Conservation (phyloP, 1,140 invertebrate genomes). For the Notospermus geniculatus region DNA sequence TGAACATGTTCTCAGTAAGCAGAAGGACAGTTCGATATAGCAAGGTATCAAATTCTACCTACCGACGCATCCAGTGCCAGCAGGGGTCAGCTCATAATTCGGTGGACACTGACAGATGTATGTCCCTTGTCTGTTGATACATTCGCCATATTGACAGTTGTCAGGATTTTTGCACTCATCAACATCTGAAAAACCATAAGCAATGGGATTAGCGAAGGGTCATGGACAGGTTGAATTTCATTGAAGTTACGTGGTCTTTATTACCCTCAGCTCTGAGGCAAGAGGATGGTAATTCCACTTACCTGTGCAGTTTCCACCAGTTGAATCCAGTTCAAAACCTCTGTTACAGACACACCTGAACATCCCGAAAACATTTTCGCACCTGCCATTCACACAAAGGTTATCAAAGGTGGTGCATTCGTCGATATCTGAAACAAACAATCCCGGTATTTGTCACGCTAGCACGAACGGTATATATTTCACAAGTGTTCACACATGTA, state of each 20-base stretch:
- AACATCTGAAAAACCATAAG: slow-evolving; percentile 62
- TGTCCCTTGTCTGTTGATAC: slow-evolving; percentile 74
- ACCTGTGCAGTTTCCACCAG: slow-evolving; percentile 75
- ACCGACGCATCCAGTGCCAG: slow-evolving; percentile 72
- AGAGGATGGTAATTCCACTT: slow-evolving; percentile 36
- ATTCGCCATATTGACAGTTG: slow-evolving; percentile 64
- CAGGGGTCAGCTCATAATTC: slow-evolving; percentile 64
- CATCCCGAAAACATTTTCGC: slow-evolving; percentile 79
- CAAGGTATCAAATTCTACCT: slow-evolving; percentile 33
- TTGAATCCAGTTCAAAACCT: slow-evolving; percentile 76
- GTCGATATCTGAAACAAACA: slow-evolving; percentile 70
- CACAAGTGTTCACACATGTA: too few relatives aligned
- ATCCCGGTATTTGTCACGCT: too few relatives aligned
- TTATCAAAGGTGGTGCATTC: slow-evolving; percentile 87
- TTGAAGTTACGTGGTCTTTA: too few relatives aligned
- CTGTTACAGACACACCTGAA: slow-evolving; percentile 61
- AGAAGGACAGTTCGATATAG: too few relatives aligned
- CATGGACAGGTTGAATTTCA: too few relatives aligned
- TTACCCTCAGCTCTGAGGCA: too few relatives aligned
- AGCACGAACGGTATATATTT: too few relatives aligned
- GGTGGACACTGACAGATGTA: slow-evolving; percentile 76
- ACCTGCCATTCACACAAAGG: slow-evolving; percentile 79
- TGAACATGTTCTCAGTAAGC: too few relatives aligned
- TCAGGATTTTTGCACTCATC: slow-evolving; percentile 65
- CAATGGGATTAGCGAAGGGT: too few relatives aligned